A percentile compares a stretch with the other conserved stretches of the same genome.
Evolutionary conservation across 2,113 vertebrate species (phyloP).

Genomic region (Jacana jacana): DNA sequence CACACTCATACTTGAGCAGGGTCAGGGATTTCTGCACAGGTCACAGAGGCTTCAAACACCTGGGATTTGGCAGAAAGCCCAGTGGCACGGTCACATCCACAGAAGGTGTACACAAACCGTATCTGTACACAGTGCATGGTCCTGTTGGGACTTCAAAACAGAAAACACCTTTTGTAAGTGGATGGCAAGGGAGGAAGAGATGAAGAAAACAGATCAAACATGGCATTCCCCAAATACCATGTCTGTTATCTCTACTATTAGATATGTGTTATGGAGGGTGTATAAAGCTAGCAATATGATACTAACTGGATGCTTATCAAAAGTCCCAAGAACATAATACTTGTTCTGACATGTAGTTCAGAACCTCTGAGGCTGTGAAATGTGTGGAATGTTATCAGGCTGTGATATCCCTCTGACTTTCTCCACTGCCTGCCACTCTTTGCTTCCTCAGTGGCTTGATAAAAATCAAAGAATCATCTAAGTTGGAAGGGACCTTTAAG

Average conservation of each 20-base stretch:
- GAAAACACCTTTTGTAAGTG: background rate
- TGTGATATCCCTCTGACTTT: background rate
- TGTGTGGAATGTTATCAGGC: background rate
- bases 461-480: too few relatives aligned
- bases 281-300: background rate
- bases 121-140: background rate
- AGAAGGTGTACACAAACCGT: background rate
- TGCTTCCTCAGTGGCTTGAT: background rate
- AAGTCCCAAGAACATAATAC: background rate
- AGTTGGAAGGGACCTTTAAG: too few relatives aligned
- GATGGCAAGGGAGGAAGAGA: background rate
- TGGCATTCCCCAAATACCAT: fast-evolving
- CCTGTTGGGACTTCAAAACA: background rate
- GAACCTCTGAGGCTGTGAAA: background rate
- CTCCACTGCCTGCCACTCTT: background rate
- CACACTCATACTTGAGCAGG: fast-evolving
- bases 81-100: background rate
- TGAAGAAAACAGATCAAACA: background rate
- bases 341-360: background rate
- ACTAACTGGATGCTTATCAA: background rate
- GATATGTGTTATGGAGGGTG: background rate
- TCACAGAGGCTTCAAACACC: background rate
- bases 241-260: background rate
- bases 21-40: background rate
- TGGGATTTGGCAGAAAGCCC: background rate